Percentiles rank a stretch among this genome's conserved stretches.
Evolutionary conservation across 2,797 vertebrate genomes (phyloP).

Genomic region (Rousettus madagascariensis): DNA sequence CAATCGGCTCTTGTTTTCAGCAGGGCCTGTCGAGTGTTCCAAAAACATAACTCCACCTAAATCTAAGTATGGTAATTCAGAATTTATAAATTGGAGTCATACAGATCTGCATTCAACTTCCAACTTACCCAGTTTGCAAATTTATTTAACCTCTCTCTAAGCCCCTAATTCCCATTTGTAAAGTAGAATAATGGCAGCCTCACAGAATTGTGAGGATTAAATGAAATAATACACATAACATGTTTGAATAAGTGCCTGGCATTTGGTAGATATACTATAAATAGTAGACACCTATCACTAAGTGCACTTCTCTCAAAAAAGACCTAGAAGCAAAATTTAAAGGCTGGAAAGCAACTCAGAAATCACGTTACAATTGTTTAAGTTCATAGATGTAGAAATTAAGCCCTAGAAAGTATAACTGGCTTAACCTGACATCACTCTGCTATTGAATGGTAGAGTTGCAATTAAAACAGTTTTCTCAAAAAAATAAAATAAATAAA

Average conservation of each 20-base stretch:
- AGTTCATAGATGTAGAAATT: not conserved
- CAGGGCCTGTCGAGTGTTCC: not conserved
- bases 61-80: not conserved
- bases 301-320: not conserved
- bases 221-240: conserved; percentile 7
- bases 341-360: not conserved
- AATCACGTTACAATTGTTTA: not conserved
- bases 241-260: not conserved
- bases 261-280: not conserved
- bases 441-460: not conserved
- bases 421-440: not conserved
- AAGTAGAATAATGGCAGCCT: not conserved
- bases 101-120: not conserved
- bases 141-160: conserved; percentile 1
- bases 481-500: not conserved
- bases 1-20: not conserved
- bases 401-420: not conserved
- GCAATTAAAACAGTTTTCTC: not conserved
- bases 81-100: not conserved
- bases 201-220: not conserved
- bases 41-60: conserved; percentile 18
- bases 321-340: conserved; percentile 35
- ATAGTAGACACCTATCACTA: conserved; percentile 6
- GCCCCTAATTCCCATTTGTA: not conserved
- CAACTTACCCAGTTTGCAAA: not conserved